Evolutionary conservation across 1,140 invertebrate species (phyloP), one percentile per base, ranked within the genome.

Genomic region (Zaprionus camerounensis): DNA sequence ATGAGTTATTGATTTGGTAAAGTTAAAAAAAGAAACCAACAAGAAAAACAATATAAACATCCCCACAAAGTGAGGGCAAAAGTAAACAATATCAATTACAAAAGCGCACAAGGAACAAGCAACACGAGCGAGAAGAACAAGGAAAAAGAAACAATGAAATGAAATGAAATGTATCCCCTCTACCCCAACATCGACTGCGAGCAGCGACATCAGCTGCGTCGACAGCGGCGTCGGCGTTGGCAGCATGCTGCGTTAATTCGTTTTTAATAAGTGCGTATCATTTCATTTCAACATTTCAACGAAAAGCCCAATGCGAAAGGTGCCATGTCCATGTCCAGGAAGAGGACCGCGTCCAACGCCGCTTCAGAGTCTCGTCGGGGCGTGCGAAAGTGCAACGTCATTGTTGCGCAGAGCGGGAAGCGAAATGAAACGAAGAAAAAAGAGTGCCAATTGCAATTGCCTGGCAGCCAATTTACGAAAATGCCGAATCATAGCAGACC

Each of bases 401-500:
- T 68, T 11, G 68, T 36, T 64, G 74, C 58, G 65, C 41, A 74
- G 49, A 77, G 64, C 62, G 71, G 68, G 65, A 71, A 83, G 62
- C 76, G 46, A 36, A 73, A 53, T 63, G 59, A 70, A 81, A 55
- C 66, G 24, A 69, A 80, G 20, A 11, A 22, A 51, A 84, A 82
- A 78, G 83, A 91, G 81, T 88, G 88, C 88, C 88, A 91, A 91
- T 91, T 91, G 88, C 79, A 85, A 90, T 88, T 82, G 85, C 88
- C 73, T 86, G 82, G 78, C 81, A 90, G 91, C 91, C 91, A 91
- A 91, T 91, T 91, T 91, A 91, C 76, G 80, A 91, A 91, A 91
- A 77, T 66, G 88, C 87, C 83, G 65, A 67, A 80, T 91, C 87
- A 91, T 91, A 88, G 85, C 88, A 81, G 84, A 81, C 81, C 84